These are phyloP conservation scores for Pogonocichla stellata DNA, from an alignment of 2,113 vertebrate species.

Conservation along the genomic window DNA sequence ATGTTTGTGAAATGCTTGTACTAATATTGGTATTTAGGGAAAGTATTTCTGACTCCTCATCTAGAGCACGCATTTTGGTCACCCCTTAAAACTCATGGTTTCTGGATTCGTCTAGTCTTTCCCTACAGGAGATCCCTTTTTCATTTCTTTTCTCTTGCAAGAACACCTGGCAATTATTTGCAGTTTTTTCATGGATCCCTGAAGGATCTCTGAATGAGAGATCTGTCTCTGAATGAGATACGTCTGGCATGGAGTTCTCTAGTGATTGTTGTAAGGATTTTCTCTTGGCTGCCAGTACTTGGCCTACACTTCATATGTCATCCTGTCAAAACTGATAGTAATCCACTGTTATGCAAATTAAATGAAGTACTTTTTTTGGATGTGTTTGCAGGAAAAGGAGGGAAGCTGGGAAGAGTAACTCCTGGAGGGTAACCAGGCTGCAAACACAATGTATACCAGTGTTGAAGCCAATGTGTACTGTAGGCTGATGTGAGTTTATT, in stretches of 20 bases:
- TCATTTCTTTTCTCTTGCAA: neutral
- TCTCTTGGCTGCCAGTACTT: neutral
- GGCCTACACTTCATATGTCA: neutral
- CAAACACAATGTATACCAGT: rapidly evolving
- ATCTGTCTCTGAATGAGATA: neutral
- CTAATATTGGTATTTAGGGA: neutral
- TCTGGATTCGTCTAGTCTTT: neutral
- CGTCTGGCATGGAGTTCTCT: neutral
- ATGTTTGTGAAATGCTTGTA: neutral
- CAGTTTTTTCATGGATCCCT: neutral
- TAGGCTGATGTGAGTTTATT: neutral
- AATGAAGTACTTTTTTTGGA: neutral
- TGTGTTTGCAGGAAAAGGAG: neutral
- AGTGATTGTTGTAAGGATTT: neutral
- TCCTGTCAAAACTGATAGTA: neutral
- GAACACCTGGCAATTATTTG: neutral
- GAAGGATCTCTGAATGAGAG: neutral
- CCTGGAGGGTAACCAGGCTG: neutral
- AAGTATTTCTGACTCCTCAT: neutral
- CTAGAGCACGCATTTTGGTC: neutral
- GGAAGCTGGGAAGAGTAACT: neutral
- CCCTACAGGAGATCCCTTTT: neutral
- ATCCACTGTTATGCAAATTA: neutral
- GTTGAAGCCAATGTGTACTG: neutral
- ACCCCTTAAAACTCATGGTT: neutral